phyloP scores from a whole-genome alignment of 2,113 vertebrate genomes.

The Limanda limanda region DNA sequence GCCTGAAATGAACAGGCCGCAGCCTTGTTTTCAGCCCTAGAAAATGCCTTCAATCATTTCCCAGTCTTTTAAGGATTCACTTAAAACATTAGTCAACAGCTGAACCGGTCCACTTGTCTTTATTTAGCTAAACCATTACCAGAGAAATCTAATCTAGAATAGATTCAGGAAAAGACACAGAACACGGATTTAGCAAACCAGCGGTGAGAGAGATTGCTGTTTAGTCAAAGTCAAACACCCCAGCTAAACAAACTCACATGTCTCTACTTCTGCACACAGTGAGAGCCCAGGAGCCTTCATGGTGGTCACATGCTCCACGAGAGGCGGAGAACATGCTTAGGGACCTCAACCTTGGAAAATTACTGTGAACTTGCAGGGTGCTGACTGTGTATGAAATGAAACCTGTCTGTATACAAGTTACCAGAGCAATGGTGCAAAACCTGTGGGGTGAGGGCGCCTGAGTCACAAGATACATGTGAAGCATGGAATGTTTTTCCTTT shows the following conservation, averaged over 20 bases:
- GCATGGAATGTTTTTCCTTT: neutral
- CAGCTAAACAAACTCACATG: conserved; percentile 82
- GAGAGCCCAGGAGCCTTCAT: conserved; percentile 43
- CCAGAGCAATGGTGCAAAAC: neutral
- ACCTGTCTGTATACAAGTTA: neutral
- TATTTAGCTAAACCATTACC: neutral
- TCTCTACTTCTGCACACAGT: conserved; percentile 67
- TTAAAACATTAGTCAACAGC: neutral
- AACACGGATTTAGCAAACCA: conserved; percentile 15
- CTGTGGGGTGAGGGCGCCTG: neutral
- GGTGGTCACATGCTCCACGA: conserved; percentile 72
- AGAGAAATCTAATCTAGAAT: neutral
- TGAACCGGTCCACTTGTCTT: neutral
- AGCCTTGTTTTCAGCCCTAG: neutral
- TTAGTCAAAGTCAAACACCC: conserved; percentile 42
- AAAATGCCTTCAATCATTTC: neutral
- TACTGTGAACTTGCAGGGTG: conserved; percentile 32
- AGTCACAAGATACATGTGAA: conserved; percentile 8
- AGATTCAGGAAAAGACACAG: neutral
- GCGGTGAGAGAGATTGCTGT: conserved; percentile 18
- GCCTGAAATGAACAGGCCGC: neutral
- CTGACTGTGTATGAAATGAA: neutral
- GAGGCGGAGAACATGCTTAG: conserved; percentile 35
- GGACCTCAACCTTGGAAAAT: conserved; percentile 47
- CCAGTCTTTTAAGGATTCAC: neutral